A percentile compares a stretch with the other conserved stretches of the same genome.
Evolutionary conservation across 2,888 invertebrate species (phyloP).

Genomic region (Acleris literana): DNA sequence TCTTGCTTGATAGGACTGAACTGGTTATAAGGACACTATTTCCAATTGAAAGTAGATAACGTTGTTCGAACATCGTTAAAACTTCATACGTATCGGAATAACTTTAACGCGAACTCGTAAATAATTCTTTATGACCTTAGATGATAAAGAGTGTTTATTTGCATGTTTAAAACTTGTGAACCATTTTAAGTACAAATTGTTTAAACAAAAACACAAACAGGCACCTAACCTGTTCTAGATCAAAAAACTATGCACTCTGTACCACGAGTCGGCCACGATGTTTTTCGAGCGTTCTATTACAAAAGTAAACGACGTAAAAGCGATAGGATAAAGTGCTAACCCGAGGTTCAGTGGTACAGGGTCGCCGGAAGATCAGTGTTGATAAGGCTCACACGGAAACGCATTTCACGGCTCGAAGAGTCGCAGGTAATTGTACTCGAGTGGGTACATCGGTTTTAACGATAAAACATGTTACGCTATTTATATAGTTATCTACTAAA

Average conservation of each 20-base stretch:
- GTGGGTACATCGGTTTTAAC: conserved; percentile 42
- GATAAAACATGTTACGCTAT: conserved; percentile 42
- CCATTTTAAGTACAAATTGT: conserved; percentile 38
- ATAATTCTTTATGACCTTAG: conserved; percentile 55
- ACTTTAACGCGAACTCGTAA: conserved; percentile 55
- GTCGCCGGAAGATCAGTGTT: conserved; percentile 48
- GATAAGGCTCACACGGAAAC: conserved; percentile 56
- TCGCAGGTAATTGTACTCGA: conserved; percentile 48
- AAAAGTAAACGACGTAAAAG: conserved; percentile 9
- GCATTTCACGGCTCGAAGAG: conserved; percentile 54
- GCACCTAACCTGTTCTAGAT: conserved; percentile 32
- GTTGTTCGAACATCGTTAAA: conserved; percentile 61
- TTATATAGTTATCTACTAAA: conserved; percentile 36
- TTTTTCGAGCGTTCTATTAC: neutral
- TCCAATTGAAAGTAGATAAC: conserved; percentile 29
- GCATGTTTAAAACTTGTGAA: conserved; percentile 47
- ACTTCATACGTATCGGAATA: conserved; percentile 63
- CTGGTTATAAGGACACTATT: conserved; percentile 23
- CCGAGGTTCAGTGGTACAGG: conserved; percentile 35
- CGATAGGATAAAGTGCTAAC: conserved; percentile 36
- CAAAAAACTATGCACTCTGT: conserved; percentile 26
- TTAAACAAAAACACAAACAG: conserved; percentile 28
- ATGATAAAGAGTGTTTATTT: conserved; percentile 54
- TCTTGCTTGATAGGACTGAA: neutral
- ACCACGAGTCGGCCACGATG: conserved; percentile 17